A percentile compares a stretch with the other conserved stretches of the same genome.
Conservation (phyloP, 2,888 invertebrate genomes). For the Crossocerus cetratus region DNA sequence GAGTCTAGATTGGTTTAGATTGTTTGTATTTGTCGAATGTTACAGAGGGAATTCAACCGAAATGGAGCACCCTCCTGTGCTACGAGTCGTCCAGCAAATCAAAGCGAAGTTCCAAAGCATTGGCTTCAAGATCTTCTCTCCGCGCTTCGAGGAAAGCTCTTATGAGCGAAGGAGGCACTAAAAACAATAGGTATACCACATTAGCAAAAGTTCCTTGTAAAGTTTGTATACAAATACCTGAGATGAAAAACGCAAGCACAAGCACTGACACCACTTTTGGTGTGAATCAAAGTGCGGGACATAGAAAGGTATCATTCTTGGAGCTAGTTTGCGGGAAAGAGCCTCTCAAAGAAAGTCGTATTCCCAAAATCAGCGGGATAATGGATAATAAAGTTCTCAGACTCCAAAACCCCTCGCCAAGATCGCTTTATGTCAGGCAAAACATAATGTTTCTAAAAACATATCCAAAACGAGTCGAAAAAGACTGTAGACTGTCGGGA, state of each 20-base stretch:
- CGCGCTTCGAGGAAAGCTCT: slow-evolving; percentile 23
- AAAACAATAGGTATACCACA: slow-evolving; percentile 67
- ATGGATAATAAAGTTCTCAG: slow-evolving; percentile 39
- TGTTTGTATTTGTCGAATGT: not conserved
- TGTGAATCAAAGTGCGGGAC: not conserved
- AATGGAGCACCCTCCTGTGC: slow-evolving; percentile 62
- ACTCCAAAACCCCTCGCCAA: slow-evolving; percentile 48
- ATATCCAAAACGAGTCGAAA: slow-evolving; percentile 15
- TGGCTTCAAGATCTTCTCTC: not conserved
- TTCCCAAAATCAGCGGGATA: slow-evolving; percentile 10
- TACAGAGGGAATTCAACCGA: slow-evolving; percentile 42
- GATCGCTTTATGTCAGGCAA: slow-evolving; percentile 50
- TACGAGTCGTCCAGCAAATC: slow-evolving; percentile 51
- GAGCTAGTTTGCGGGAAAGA: not conserved
- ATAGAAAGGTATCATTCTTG: slow-evolving; percentile 1
- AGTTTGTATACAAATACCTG: not conserved
- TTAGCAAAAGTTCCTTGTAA: not conserved
- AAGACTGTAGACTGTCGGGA: slow-evolving; percentile 37
- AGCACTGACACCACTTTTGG: not conserved
- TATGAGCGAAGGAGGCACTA: slow-evolving; percentile 22
- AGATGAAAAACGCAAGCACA: not conserved
- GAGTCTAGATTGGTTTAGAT: not conserved
- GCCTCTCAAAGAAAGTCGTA: not conserved
- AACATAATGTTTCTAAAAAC: slow-evolving; percentile 49
- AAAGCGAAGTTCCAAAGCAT: slow-evolving; percentile 30